Base-by-base conservation (phyloP, 1,140 invertebrate species). In the Neodiprion lecontei region DNA sequence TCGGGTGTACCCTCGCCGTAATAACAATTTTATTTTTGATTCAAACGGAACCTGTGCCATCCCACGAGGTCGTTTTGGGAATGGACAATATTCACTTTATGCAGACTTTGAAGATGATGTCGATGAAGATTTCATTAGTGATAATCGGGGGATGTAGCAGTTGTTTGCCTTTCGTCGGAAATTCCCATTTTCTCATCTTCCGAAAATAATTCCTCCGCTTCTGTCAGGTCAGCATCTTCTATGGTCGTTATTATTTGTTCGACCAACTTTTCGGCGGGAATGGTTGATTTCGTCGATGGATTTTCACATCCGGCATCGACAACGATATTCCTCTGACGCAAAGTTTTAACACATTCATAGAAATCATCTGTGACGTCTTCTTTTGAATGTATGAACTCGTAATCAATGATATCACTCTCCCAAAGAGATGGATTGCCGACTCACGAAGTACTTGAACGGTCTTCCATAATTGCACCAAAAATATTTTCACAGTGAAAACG, bases 1-100 rank as follows among this genome's bases (percentile, higher is more conserved):
- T 75, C 5, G 79, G 77, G 74, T 79, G 77, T 14, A 69, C 74
- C 70, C 67, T 70, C 7, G 72, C 74, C 17, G 75, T 28, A 61
- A 10, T 53, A 53, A 53, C 50, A 66, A 67, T 73, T 77, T 80
- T 67, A 73, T 69, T 76, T 79, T 80, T 72, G 75, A 75, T 10
- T 68, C 73, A 21, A 77, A 65, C 14, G 74, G 70, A 21, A 73
- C 14, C 50, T 53, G 50, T 53, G 50, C 14, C 14, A 53, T 53
- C 9, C 50, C 9, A 53, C 50, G 50, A 14, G 50, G 50, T 53
- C 50, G 50, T 53, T 53, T 53, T 53, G 1, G 50, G 50, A 14
- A 53, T 53, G 50, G 50, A 53, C 50, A 14, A 14, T 53, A 53
- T 53, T 53, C 50, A 53, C 9, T 53, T 14, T 14, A 14, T 14